A percentile compares a stretch with the other conserved stretches of the same genome.
These are phyloP conservation scores for Tipula lateralis DNA, from an alignment of 2,888 invertebrate genomes.

Conservation along the genomic window DNA sequence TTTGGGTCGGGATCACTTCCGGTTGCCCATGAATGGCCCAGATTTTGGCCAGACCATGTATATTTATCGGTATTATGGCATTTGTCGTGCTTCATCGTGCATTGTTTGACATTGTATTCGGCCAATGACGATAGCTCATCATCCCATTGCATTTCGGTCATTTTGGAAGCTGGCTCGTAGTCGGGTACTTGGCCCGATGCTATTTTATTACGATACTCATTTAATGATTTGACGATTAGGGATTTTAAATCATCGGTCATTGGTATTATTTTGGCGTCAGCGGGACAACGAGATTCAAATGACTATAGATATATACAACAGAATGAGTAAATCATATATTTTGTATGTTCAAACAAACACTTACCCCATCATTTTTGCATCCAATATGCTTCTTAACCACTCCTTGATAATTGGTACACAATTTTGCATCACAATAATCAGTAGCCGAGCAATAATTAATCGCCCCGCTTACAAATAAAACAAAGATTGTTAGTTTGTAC, in stretches of 20 bases:
- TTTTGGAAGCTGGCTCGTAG: not conserved
- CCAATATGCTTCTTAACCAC: not conserved
- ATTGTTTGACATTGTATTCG: not conserved
- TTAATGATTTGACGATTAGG: not conserved
- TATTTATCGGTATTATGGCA: constrained; percentile 7
- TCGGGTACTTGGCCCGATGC: not conserved
- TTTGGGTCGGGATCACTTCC: not conserved
- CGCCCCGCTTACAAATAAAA: not conserved
- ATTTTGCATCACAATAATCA: not conserved
- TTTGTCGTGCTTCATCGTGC: not conserved
- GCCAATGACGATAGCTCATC: not conserved
- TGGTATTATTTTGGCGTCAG: not conserved
- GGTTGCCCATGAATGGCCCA: not conserved
- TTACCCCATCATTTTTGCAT: not conserved
- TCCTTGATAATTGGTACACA: not conserved
- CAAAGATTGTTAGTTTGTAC: not conserved
- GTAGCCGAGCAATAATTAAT: not conserved
- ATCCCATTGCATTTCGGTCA: not conserved
- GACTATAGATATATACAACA: not conserved
- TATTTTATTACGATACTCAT: constrained; percentile 20
- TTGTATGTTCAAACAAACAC: not conserved
- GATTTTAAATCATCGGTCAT: not conserved
- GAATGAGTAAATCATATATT: not conserved
- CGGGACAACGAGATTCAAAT: not conserved
- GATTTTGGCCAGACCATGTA: not conserved